phyloP scores from a whole-genome alignment of 2,888 invertebrate genomes.

The Spatulosminthurus flaviceps region DNA sequence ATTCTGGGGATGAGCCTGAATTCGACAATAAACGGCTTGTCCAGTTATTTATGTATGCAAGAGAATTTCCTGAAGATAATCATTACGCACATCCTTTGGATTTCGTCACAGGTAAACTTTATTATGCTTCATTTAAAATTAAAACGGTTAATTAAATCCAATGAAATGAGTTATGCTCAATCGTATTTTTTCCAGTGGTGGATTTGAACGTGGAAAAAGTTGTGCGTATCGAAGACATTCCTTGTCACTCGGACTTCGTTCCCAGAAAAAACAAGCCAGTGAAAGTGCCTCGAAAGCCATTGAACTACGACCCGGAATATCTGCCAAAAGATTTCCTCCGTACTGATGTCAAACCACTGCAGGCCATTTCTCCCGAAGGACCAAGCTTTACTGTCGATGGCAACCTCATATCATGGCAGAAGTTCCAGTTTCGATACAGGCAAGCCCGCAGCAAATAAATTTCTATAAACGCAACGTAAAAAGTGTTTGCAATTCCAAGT shows the following conservation, averaged over 20 bases:
- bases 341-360: conserved; percentile 56
- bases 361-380: conserved; percentile 56
- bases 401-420: conserved; percentile 59
- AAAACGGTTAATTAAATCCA: too few relatives aligned
- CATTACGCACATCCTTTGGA: conserved; percentile 60
- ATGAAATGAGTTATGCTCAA: not conserved
- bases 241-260: conserved; percentile 51
- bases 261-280: conserved; percentile 33
- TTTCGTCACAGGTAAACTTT: conserved; percentile 53
- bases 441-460: too few relatives aligned
- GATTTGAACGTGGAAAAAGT: conserved; percentile 55
- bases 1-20: conserved; percentile 56
- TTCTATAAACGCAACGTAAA: too few relatives aligned
- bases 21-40: conserved; percentile 54
- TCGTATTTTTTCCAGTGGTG: conserved; percentile 50
- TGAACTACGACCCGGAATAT: conserved; percentile 56
- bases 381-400: conserved; percentile 59
- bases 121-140: too few relatives aligned
- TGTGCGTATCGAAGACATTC: conserved; percentile 56
- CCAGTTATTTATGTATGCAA: conserved; percentile 59
- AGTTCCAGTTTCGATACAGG: conserved; percentile 59
- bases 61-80: conserved; percentile 57
- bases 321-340: conserved; percentile 35
- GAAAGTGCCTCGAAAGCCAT: conserved; percentile 45
- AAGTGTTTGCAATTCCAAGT: too few relatives aligned